phyloP scores from a whole-genome alignment of 2,797 vertebrate species.

The Balearica regulorum region DNA sequence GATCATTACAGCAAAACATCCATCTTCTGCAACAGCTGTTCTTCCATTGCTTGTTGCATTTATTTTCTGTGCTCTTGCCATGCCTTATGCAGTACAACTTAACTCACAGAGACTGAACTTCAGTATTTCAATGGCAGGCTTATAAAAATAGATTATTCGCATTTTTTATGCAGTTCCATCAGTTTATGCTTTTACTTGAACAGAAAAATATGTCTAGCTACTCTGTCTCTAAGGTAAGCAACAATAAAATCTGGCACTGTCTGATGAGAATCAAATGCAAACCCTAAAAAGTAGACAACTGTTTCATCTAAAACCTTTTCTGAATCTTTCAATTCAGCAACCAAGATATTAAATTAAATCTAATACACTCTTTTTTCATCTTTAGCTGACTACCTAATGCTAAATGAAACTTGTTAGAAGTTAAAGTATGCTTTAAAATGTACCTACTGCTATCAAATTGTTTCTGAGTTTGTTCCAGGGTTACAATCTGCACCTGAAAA shows the following conservation, averaged over 20 bases:
- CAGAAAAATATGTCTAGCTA: background rate
- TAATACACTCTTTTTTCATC: background rate
- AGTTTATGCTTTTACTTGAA: background rate
- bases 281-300: background rate
- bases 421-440: background rate
- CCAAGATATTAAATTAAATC: background rate
- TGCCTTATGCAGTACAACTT: background rate
- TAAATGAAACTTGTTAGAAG: background rate
- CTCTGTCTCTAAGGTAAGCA: background rate
- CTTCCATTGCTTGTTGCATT: slow-evolving; percentile 16
- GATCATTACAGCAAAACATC: slow-evolving; percentile 68
- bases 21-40: slow-evolving; percentile 68
- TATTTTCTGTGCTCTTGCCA: slow-evolving; percentile 28
- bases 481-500: background rate
- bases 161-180: background rate
- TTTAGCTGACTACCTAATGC: background rate
- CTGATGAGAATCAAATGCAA: background rate
- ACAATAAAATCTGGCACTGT: background rate
- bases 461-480: background rate
- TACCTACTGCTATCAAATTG: background rate
- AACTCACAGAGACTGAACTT: background rate
- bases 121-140: background rate
- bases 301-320: background rate
- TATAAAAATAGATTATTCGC: slow-evolving; percentile 2
- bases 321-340: background rate